Evolutionary conservation across 2,888 invertebrate species (phyloP).

Genomic region (Cephus rjabovi): DNA sequence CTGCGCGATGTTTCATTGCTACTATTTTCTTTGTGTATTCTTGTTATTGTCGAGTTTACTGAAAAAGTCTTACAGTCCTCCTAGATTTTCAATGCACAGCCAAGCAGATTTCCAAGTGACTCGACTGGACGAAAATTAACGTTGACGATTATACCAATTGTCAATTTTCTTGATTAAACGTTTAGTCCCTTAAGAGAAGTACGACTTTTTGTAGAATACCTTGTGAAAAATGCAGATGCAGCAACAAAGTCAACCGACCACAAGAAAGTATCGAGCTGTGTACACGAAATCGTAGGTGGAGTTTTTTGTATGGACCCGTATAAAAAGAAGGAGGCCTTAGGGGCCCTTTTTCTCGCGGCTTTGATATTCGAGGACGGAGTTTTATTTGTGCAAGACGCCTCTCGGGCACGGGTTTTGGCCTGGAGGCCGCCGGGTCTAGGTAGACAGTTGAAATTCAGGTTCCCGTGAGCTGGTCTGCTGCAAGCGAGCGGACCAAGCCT

Average conservation of each 20-base stretch:
- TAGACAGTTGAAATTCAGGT: slow-evolving; percentile 55
- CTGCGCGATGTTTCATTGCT: neutral
- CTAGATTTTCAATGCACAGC: neutral
- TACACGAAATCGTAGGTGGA: neutral
- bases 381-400: slow-evolving; percentile 7
- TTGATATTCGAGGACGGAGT: slow-evolving; percentile 4
- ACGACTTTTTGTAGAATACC: neutral
- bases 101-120: neutral
- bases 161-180: neutral
- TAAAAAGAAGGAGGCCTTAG: slow-evolving; percentile 2
- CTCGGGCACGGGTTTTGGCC: neutral
- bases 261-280: neutral
- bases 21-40: neutral
- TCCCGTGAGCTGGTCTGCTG: slow-evolving; percentile 43
- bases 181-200: neutral
- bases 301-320: neutral
- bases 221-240: neutral
- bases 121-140: neutral
- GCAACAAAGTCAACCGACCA: neutral
- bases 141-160: neutral
- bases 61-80: neutral
- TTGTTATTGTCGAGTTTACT: neutral
- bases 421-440: slow-evolving; percentile 11
- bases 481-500: slow-evolving; percentile 18
- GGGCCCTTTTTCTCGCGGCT: slow-evolving; percentile 1